Conservation (phyloP, 23 tunicate genomes). For the Pegea sp. region DNA sequence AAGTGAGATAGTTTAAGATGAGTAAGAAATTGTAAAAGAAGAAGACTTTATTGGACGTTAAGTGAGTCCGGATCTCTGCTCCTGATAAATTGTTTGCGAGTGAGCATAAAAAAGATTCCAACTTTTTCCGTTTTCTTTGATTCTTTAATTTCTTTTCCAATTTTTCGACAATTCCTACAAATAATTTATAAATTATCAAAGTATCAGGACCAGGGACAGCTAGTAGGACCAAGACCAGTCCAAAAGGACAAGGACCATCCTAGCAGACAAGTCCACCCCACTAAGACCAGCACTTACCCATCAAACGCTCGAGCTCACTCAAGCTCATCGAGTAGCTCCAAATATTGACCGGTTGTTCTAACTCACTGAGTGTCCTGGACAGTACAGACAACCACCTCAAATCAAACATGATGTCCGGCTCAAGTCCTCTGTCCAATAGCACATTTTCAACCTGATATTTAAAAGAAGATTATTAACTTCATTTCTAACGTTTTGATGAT, state of each 20-base stretch:
- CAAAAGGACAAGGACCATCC: too few species aligned
- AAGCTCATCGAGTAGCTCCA: conserved; percentile 60
- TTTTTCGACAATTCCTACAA: conserved; percentile 55
- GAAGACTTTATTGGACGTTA: background rate
- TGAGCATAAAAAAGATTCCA: conserved; percentile 40
- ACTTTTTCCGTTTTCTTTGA: conserved; percentile 11
- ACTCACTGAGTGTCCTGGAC: conserved; percentile 41
- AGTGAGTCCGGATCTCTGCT: background rate
- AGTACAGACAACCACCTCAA: conserved; percentile 53
- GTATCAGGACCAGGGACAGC: background rate
- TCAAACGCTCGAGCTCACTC: conserved; percentile 45
- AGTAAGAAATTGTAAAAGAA: too few species aligned
- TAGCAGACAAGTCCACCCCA: background rate
- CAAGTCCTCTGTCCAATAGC: background rate
- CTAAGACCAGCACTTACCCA: conserved; percentile 10
- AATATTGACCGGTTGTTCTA: conserved; percentile 51
- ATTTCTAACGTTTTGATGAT: too few species aligned
- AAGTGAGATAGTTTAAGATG: too few species aligned
- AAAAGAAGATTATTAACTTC: background rate
- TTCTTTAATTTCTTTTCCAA: conserved; percentile 2
- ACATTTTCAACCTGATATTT: conserved; percentile 13
- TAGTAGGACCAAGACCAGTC: too few species aligned
- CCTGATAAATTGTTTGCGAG: conserved; percentile 54
- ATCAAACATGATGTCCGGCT: conserved; percentile 31
- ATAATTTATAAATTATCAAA: background rate